Conservation (phyloP, 35 echinoderm and acorn worm species). For the Amphiura filiformis region DNA sequence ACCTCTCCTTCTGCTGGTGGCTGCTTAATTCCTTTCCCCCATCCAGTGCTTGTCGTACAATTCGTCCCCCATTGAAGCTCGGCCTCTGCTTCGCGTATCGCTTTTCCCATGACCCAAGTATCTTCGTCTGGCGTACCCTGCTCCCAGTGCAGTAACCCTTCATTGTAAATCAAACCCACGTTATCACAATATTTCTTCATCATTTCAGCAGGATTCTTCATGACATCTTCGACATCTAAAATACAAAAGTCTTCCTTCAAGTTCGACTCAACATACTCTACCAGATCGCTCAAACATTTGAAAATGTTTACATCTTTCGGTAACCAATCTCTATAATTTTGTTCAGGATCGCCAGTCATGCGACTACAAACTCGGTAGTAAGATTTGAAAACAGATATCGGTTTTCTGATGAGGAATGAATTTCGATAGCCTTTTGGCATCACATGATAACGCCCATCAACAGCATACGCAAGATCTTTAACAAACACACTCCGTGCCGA, state of each 20-base stretch:
- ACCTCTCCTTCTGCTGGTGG: background rate
- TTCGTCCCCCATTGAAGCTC: slow-evolving; percentile 10
- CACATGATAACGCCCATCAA: background rate
- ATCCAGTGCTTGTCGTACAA: background rate
- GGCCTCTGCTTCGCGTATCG: background rate
- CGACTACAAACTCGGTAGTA: slow-evolving; percentile 2
- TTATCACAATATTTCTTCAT: slow-evolving; percentile 34
- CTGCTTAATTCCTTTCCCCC: background rate
- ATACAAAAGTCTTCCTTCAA: no score
- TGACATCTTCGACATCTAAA: slow-evolving; percentile 26
- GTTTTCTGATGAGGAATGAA: slow-evolving; percentile 35
- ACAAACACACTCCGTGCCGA: background rate
- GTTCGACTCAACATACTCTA: slow-evolving; percentile 21
- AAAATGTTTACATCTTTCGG: background rate
- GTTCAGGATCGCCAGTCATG: background rate
- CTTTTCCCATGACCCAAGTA: slow-evolving; percentile 1
- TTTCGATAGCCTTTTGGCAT: slow-evolving; percentile 20
- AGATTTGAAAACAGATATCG: slow-evolving; percentile 9
- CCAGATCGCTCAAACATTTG: slow-evolving; percentile 9
- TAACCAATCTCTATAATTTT: background rate
- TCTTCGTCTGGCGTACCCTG: background rate
- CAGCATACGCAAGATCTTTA: no score
- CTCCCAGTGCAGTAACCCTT: no score
- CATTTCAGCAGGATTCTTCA: no score
- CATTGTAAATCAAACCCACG: slow-evolving; percentile 19